Base-by-base conservation (phyloP, 2,113 vertebrate species). In the Neogale vison region DNA sequence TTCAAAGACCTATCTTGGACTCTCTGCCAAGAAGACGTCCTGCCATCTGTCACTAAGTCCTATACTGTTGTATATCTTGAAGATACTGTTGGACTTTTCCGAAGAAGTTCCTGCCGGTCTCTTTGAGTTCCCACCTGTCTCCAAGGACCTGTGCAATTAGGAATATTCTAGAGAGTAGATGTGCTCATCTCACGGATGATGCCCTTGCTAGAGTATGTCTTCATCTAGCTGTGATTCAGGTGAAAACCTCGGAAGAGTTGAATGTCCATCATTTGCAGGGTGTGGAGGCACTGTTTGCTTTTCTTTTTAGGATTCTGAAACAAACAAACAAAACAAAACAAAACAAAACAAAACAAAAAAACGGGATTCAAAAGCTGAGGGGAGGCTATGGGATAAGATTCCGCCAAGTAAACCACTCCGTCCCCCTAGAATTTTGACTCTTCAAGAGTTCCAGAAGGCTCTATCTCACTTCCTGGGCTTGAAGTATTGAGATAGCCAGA, bases 391-490 rank as follows among this genome's bases (percentile, higher is more conserved):
- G 47, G 8, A 20, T 45, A 59, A 24, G 57, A 65, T 26, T 18
- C 65, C 23, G 21, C 42, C 29, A 11, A n/a, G 77, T 26, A 15
- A 69, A 84, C 42, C 23, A n/a, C 14, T 14, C 39, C 57, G 24
- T 57, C 83, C 76, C 26, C 57, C 34, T 21, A 6, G 96, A 36
- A 97, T 87, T 17, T 92, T 98, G 90, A 96, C 52, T 24, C 96
- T 98, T 2, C 96, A 98, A n/a, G 98, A 98, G 69, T 98, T 99
- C 94, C 95, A 80, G 24, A 95, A 97, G 4, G 59, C 93, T 79
- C 81, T 98, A 18, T 96, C 93, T 74, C 95, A 96, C 57, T 88
- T 97, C 55, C 42, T 98, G 9, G 98, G 96, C 61, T 88, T 97
- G 4, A 91, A 97, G 74, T 63, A 71, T 18, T 55, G 52, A 55